These are phyloP conservation scores for Cricetomys ansorgei DNA, from an alignment of 2,113 vertebrate genomes.

Conservation along the genomic window DNA sequence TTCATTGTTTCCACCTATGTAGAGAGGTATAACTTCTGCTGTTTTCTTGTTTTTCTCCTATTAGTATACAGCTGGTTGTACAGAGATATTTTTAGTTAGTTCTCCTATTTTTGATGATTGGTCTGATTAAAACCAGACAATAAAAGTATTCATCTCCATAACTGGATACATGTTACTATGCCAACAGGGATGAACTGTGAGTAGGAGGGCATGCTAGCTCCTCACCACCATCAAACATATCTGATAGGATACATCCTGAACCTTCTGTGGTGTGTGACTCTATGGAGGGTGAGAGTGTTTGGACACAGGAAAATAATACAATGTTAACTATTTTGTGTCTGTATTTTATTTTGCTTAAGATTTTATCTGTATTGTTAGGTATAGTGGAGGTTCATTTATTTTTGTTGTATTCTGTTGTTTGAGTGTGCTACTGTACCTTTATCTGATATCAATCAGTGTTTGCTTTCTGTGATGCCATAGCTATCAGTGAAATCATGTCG, in stretches of 20 bases:
- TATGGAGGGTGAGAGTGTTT: neutral
- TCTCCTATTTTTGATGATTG: neutral
- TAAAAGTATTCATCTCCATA: neutral
- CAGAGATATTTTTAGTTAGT: neutral
- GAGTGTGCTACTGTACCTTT: neutral
- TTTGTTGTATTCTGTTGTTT: neutral
- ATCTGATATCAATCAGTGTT: neutral
- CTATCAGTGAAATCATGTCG: neutral
- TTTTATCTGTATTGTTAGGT: neutral
- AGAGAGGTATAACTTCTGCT: neutral
- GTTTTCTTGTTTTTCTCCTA: neutral
- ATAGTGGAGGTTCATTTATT: neutral
- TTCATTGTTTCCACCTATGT: neutral
- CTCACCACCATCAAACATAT: too few species aligned
- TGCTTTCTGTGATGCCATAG: neutral
- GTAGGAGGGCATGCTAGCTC: neutral
- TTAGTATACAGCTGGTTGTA: neutral
- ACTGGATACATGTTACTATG: neutral
- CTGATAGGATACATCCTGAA: neutral
- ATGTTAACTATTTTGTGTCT: neutral
- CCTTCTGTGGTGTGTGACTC: neutral
- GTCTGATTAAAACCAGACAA: neutral
- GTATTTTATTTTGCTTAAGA: neutral
- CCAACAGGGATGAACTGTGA: neutral
- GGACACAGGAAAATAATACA: neutral